phyloP scores from a whole-genome alignment of 1,140 invertebrate species.

The Aphis gossypii region DNA sequence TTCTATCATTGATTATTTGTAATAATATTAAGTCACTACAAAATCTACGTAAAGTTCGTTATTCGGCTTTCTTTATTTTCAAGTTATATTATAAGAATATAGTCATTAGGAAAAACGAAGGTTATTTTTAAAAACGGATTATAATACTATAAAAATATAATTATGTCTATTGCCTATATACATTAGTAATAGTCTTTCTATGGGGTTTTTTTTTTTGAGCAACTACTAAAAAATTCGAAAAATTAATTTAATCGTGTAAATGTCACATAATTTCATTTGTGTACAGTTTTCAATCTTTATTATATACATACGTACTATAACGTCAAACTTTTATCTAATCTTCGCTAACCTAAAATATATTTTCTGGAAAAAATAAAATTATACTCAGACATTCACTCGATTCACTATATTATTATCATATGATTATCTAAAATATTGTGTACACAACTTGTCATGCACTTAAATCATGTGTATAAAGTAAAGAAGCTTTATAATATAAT shows the following conservation, averaged over 20 bases:
- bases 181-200: no score
- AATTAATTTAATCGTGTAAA: not conserved
- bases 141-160: no score
- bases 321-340: not conserved
- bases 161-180: no score
- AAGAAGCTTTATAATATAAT: not conserved
- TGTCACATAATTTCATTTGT: not conserved
- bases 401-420: not conserved
- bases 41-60: not conserved
- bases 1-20: not conserved
- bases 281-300: not conserved
- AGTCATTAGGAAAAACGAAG: not conserved
- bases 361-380: not conserved
- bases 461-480: not conserved
- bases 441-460: not conserved
- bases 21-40: not conserved
- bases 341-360: not conserved
- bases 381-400: not conserved
- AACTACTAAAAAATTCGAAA: not conserved
- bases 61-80: not conserved
- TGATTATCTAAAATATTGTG: not conserved
- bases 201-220: not conserved
- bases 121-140: not conserved
- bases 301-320: not conserved
- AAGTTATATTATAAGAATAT: not conserved